phyloP scores from a whole-genome alignment of 2,113 vertebrate genomes.

The Rissa tridactyla region DNA sequence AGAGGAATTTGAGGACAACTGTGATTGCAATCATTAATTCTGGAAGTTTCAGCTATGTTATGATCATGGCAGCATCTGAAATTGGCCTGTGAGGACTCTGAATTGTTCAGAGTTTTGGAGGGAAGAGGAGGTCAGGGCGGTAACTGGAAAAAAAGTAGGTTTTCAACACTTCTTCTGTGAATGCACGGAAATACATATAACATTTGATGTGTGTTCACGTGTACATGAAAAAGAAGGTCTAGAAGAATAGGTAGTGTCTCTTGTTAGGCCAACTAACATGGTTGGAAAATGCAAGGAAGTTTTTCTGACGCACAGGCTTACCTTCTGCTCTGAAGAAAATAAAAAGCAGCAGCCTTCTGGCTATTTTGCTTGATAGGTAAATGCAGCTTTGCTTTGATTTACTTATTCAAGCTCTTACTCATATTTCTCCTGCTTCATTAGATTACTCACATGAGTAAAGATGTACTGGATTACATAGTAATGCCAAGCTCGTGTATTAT shows the following conservation, averaged over 20 bases:
- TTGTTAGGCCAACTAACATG: not conserved
- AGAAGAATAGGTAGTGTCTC: not conserved
- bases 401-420: conserved; percentile 2
- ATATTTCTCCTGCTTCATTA: not conserved
- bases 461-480: not conserved
- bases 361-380: not conserved
- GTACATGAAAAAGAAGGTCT: not conserved
- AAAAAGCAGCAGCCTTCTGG: not conserved
- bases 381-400: conserved; percentile 28
- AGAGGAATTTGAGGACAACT: not conserved
- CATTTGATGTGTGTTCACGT: not conserved
- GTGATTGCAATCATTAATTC: not conserved
- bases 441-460: conserved; percentile 8
- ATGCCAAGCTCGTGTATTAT: not conserved
- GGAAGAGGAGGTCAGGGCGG: not conserved
- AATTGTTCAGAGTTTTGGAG: not conserved
- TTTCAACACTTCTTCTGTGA: not conserved
- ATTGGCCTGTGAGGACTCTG: not conserved
- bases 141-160: not conserved
- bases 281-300: not conserved
- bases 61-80: not conserved
- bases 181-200: accelerated
- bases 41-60: not conserved
- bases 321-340: not conserved
- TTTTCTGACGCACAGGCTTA: not conserved